Percentiles rank a stretch among this genome's conserved stretches.
Conservation (phyloP, 2,113 vertebrate species). For the Lophius piscatorius region DNA sequence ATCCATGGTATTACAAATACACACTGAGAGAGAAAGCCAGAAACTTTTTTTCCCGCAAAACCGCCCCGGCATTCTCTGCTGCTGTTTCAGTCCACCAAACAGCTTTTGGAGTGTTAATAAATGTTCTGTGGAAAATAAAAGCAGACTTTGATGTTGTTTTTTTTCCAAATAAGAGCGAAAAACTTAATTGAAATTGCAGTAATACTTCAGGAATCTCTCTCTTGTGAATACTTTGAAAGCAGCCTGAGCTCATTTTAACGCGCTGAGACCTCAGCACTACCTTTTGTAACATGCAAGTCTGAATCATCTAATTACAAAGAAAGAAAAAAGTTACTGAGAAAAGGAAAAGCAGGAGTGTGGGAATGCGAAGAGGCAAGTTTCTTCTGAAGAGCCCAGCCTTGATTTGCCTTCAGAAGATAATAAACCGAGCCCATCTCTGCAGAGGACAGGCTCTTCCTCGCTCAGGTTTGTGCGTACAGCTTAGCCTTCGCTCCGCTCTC, state of each 20-base stretch:
- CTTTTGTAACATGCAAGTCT: slow-evolving; percentile 19
- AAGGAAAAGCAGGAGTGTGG: slow-evolving; percentile 15
- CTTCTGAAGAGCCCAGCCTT: slow-evolving; percentile 33
- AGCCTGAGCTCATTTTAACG: background rate
- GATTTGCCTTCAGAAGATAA: slow-evolving; percentile 62
- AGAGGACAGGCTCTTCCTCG: slow-evolving; percentile 58
- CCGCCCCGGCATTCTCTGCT: slow-evolving; percentile 7
- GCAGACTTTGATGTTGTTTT: slow-evolving; percentile 19
- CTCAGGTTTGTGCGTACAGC: slow-evolving; percentile 65
- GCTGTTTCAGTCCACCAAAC: too few species aligned
- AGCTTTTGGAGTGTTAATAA: slow-evolving; percentile 31
- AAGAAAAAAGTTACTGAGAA: slow-evolving; percentile 16
- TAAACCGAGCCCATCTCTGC: slow-evolving; percentile 57
- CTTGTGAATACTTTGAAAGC: slow-evolving; percentile 24
- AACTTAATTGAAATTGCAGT: too few species aligned
- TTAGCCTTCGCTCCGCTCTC: slow-evolving; percentile 68
- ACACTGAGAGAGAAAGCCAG: slow-evolving; percentile 40
- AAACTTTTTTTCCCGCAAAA: slow-evolving; percentile 5
- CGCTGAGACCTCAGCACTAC: slow-evolving; percentile 4
- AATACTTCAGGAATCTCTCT: slow-evolving; percentile 19
- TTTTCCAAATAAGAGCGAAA: too few species aligned
- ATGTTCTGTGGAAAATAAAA: slow-evolving; percentile 27
- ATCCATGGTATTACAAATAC: slow-evolving; percentile 53
- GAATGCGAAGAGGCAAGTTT: slow-evolving; percentile 32
- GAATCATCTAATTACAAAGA: slow-evolving; percentile 17